Percentiles rank a stretch among this genome's conserved stretches.
phyloP scores from a whole-genome alignment of 2,888 invertebrate species.

The Quadriops clusia region DNA sequence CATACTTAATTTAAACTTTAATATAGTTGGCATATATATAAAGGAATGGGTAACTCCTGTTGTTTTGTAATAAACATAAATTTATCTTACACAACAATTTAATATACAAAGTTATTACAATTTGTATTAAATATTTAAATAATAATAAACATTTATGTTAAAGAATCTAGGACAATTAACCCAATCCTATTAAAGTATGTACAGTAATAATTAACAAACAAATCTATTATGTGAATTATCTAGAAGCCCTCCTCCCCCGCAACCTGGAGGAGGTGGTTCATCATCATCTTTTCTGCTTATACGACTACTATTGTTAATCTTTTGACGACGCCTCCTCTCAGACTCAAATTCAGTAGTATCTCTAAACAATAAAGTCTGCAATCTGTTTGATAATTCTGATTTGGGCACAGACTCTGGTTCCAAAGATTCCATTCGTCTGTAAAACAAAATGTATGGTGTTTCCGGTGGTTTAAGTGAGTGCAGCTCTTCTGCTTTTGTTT shows the following conservation, averaged over 20 bases:
- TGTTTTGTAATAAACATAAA: too few species aligned
- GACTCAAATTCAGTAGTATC: slow-evolving; percentile 28
- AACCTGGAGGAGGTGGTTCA: slow-evolving; percentile 42
- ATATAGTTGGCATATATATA: too few species aligned
- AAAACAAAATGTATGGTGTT: slow-evolving; percentile 77
- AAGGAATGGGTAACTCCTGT: too few species aligned
- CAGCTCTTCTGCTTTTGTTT: slow-evolving; percentile 47
- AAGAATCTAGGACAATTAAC: too few species aligned
- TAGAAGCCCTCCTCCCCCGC: slow-evolving; percentile 36
- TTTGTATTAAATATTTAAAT: too few species aligned
- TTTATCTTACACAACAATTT: too few species aligned
- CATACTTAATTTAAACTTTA: too few species aligned
- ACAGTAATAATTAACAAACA: slow-evolving; percentile 27
- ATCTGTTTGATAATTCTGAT: slow-evolving; percentile 22
- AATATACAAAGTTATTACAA: too few species aligned
- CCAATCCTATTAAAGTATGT: slow-evolving; percentile 1
- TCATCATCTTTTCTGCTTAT: slow-evolving; percentile 30
- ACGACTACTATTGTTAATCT: slow-evolving; percentile 21
- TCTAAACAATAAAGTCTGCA: slow-evolving; percentile 27
- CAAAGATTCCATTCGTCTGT: slow-evolving; percentile 38
- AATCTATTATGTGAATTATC: slow-evolving; percentile 30
- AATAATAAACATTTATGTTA: too few species aligned
- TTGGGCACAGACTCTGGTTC: slow-evolving; percentile 27
- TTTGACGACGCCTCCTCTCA: slow-evolving; percentile 24
- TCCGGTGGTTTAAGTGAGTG: slow-evolving; percentile 54